Base-by-base conservation (phyloP, 2,888 invertebrate species). In the Calameuta pallipes region DNA sequence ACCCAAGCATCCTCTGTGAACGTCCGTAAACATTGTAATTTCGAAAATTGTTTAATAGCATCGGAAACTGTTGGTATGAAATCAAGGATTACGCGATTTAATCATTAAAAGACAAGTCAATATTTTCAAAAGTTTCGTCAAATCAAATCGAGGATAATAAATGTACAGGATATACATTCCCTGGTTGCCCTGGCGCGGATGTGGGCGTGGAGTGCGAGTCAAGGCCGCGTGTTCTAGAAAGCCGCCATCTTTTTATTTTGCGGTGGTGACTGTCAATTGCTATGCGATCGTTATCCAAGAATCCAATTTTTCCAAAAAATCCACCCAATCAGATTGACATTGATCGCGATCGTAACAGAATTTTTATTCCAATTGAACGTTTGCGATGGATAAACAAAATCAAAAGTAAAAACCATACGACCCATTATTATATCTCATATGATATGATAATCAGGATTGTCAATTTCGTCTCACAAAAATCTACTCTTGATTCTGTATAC, bases 161-260 rank as follows among this genome's bases (percentile, higher is more conserved):
- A 79, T 79, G 75, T 83, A 82, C 84, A 84, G 84, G 84, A 85
- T 84, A 84, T 82, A 83, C 85, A 85, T 85, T 86, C 85, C 83
- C 83, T 80, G 80, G 76, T 80, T 77, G 76, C 77, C 76, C 75
- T 77, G 79, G 82, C 84, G 80, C 83, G 83, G 83, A 86, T 85
- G 85, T 85, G 80, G 84, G 83, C 81, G 83, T 83, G 83, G 83
- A 86, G 83, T 83, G 78, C 78, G 75, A 85, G 82, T 85, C 83
- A 86, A 86, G 86, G 85, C 83, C 84, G 80, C 82, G 79, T 85
- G 83, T 78, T 86, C 83, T 86, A 85, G 83, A 84, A 85, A 84
- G 83, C 82, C 81, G 76, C 77, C 75, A 69, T 74, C 73, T 78
- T 80, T 78, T 79, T 78, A 78, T 80, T 82, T 80, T 79, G 80